Evolutionary conservation across 2,113 vertebrate species (phyloP).

Genomic region (Dendropsophus ebraccatus): DNA sequence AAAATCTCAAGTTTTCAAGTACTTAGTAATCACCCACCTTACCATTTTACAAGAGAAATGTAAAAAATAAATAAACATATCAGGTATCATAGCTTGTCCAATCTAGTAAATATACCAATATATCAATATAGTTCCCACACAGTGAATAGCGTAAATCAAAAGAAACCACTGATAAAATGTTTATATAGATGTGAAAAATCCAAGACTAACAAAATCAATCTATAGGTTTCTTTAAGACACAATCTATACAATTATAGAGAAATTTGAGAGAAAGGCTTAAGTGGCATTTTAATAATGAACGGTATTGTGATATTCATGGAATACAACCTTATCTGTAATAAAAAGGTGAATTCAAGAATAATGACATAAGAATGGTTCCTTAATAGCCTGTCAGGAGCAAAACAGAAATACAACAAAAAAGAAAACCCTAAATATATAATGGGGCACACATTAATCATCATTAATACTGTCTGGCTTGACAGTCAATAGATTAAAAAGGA

Average conservation of each 20-base stretch:
- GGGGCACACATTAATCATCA: not conserved
- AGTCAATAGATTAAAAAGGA: not conserved
- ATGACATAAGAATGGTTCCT: not conserved
- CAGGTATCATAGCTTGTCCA: too few species aligned
- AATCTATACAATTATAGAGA: not conserved
- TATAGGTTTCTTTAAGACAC: not conserved
- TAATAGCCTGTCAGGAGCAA: not conserved
- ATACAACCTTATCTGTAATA: not conserved
- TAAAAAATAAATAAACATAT: too few species aligned
- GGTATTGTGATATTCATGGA: not conserved
- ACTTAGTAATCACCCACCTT: too few species aligned
- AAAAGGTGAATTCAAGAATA: conserved; percentile 1
- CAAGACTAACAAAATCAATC: not conserved
- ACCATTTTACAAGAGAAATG: too few species aligned
- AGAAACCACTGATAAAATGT: not conserved
- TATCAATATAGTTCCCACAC: too few species aligned
- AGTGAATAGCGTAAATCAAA: not conserved
- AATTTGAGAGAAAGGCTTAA: not conserved
- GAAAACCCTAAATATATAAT: not conserved
- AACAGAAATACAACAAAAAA: not conserved
- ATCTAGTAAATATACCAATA: too few species aligned
- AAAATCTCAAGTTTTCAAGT: too few species aligned
- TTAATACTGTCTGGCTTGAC: not conserved
- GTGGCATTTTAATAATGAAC: not conserved
- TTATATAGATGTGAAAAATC: not conserved